Base-by-base conservation (phyloP, 2,888 invertebrate genomes). In the Hypsopygia costalis region DNA sequence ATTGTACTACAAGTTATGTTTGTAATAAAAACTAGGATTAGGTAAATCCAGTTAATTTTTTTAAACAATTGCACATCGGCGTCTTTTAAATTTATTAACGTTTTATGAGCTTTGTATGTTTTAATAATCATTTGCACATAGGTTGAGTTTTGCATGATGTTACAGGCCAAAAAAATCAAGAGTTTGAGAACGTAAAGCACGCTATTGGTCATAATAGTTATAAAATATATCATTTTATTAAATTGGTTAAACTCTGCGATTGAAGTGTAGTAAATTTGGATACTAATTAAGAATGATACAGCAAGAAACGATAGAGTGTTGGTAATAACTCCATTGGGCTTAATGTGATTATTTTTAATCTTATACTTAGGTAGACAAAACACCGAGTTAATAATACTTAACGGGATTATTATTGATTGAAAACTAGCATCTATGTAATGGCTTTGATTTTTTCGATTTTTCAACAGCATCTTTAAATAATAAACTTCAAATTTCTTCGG, bases 281-380 rank as follows among this genome's bases (percentile, higher is more conserved):
- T 25, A 25, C 2, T 8, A 8, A 25, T 25, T 7, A 31, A 2
- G 6, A 6, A 6, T 8, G n/a, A 25, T 8, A 25, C 3, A 5
- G 6, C 11, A 2, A 31, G 3, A 31, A 11, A 31, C 6, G 31
- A 11, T 11, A 31, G 1, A 6, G 12, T 11, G 31, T 7, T 31
- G 1, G 31, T 6, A 1, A 31, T 7, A 1, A 12, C 6, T 12
- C 31, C 31, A 11, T 35, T 40, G 11, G 40, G 35, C 1, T 30
- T 35, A 7, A 40, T 40, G 7, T 35, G 25, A 35, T 35, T 40
- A 10, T 35, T 34, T 22, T 22, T n/a, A 1, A 40, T 35, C 1
- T 2, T 1, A 25, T 35, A 40, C 11, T 40, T 40, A 5, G 40
- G 30, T 8, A 16, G 35, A 12, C 35, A 35, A 10, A 25, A 40